phyloP scores from a whole-genome alignment of 2,888 invertebrate species.

The Stenoptilia bipunctidactyla region DNA sequence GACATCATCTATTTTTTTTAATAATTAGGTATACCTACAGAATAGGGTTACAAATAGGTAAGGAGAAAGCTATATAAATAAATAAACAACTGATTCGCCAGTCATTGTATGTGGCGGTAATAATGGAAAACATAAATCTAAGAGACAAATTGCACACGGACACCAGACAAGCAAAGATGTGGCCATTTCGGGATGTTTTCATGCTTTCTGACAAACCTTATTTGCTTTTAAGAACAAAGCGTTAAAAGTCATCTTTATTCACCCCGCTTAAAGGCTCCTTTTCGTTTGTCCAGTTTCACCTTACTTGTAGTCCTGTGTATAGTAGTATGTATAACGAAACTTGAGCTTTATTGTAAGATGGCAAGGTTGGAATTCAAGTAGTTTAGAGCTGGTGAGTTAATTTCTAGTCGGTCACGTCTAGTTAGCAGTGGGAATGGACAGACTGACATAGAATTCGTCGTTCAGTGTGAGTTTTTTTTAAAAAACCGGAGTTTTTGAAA shows the following conservation, averaged over 20 bases:
- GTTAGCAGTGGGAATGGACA: conserved; percentile 33
- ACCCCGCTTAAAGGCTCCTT: too few species aligned
- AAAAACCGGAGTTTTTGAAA: too few species aligned
- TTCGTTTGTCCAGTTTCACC: too few species aligned
- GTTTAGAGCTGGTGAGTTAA: conserved; percentile 28
- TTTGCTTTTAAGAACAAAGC: too few species aligned
- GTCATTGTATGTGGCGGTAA: conserved; percentile 28
- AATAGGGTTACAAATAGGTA: too few species aligned
- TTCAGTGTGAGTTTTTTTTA: not conserved
- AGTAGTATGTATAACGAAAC: too few species aligned
- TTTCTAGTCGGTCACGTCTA: conserved; percentile 50
- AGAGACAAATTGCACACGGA: conserved; percentile 51
- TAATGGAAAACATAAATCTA: conserved; percentile 60
- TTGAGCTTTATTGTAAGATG: not conserved
- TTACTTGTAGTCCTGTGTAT: too few species aligned
- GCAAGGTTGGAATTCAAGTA: conserved; percentile 22
- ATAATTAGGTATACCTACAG: too few species aligned
- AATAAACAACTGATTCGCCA: not conserved
- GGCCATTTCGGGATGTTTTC: conserved; percentile 38
- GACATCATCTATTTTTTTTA: too few species aligned
- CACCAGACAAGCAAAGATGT: conserved; percentile 41
- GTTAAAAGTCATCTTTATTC: too few species aligned
- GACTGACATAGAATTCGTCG: conserved; percentile 37
- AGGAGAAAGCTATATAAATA: too few species aligned
- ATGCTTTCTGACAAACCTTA: conserved; percentile 47